Evolutionary conservation across 2,113 vertebrate species (phyloP).

Genomic region (Struthio camelus): DNA sequence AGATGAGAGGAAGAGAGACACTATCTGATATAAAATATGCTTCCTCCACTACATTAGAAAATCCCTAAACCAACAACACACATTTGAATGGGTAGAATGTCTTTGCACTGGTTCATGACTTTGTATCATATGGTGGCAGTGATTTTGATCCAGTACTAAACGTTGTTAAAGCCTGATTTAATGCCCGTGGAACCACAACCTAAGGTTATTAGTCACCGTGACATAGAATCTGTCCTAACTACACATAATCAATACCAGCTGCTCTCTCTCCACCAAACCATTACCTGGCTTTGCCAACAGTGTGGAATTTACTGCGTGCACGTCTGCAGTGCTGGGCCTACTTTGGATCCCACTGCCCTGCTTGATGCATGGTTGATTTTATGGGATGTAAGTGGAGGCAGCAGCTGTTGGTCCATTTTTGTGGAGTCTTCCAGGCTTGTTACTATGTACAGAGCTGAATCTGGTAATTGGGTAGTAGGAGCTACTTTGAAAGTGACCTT

Average conservation of each 20-base stretch:
- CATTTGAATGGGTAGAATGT: background rate
- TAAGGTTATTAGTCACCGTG: background rate
- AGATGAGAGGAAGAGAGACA: background rate
- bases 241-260: fast-evolving
- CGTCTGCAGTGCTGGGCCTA: background rate
- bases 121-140: background rate
- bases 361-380: background rate
- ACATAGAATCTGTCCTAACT: background rate
- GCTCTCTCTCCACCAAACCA: background rate
- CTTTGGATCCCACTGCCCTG: background rate
- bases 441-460: background rate
- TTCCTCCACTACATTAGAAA: background rate
- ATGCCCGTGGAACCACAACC: background rate
- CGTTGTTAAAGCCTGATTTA: background rate
- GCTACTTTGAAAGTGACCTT: background rate
- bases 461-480: background rate
- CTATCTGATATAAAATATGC: background rate
- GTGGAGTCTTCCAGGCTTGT: background rate
- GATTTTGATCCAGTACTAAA: background rate
- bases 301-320: background rate
- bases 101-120: background rate
- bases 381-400: background rate
- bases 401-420: background rate
- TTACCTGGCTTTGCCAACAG: fast-evolving
- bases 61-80: background rate